These are phyloP conservation scores for Lipophrys pholis DNA, from an alignment of 2,113 vertebrate genomes.

Conservation along the genomic window DNA sequence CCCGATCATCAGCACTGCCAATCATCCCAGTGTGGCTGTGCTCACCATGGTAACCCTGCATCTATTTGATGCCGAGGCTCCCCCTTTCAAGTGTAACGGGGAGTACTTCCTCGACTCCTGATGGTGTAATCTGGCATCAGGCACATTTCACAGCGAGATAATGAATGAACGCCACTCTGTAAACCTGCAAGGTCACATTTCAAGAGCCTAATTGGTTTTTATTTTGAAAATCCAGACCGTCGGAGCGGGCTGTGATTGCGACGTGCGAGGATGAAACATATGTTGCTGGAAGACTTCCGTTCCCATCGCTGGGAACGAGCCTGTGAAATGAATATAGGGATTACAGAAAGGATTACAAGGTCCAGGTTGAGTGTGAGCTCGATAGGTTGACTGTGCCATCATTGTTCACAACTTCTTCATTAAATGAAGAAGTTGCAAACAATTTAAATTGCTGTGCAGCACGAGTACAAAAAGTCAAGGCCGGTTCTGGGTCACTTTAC, in stretches of 20 bases:
- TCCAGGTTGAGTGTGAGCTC: too few species aligned
- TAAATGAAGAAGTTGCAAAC: too few species aligned
- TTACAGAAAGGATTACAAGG: too few species aligned
- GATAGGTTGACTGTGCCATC: too few species aligned
- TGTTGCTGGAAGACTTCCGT: neutral
- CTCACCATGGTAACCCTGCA: conserved; percentile 58
- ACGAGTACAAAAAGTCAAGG: too few species aligned
- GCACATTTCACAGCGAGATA: conserved; percentile 6
- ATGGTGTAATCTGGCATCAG: conserved; percentile 9
- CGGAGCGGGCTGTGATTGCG: neutral
- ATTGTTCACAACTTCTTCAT: too few species aligned
- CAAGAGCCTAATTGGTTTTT: conserved; percentile 3
- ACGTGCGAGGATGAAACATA: neutral
- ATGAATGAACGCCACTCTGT: neutral
- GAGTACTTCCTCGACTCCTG: conserved; percentile 32
- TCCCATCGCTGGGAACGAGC: neutral
- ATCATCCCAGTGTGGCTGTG: conserved; percentile 2
- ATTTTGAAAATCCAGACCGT: neutral
- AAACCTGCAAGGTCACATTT: conserved; percentile 13
- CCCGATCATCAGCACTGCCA: conserved; percentile 49
- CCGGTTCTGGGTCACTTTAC: too few species aligned
- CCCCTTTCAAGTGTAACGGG: conserved; percentile 15
- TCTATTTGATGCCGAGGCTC: conserved; percentile 15
- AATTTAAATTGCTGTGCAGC: too few species aligned
- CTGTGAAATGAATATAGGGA: too few species aligned